These are phyloP conservation scores for Okamejei kenojei DNA, from an alignment of 2,797 vertebrate species.

Conservation along the genomic window DNA sequence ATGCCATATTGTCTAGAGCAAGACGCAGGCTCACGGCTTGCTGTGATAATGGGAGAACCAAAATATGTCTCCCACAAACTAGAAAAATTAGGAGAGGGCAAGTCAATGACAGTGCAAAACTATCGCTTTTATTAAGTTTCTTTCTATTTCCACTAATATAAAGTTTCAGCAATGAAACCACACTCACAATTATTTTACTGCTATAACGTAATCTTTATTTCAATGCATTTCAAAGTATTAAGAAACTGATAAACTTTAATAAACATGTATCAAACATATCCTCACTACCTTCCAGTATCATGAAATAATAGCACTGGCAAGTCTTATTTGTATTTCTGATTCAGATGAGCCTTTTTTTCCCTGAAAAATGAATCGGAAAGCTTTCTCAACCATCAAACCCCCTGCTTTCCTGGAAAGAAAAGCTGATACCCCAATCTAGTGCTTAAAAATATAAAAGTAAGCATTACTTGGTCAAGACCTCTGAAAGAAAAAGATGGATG, in stretches of 20 bases:
- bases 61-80: neutral
- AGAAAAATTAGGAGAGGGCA: neutral
- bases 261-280: neutral
- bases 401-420: neutral
- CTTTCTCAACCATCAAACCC: neutral
- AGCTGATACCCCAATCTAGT: no score
- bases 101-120: neutral
- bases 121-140: neutral
- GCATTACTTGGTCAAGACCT: neutral
- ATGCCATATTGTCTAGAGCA: neutral
- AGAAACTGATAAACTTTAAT: neutral
- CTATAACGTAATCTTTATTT: neutral
- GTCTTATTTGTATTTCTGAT: neutral
- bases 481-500: neutral
- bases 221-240: neutral
- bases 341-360: neutral
- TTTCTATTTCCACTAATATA: neutral
- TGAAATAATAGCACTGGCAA: neutral
- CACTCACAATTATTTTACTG: neutral
- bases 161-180: neutral
- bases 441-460: neutral
- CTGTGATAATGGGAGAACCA: neutral
- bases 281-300: neutral
- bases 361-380: no score
- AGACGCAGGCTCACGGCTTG: neutral